Conservation (phyloP, 1,140 invertebrate species). For the Lysiphlebus fabarum region DNA sequence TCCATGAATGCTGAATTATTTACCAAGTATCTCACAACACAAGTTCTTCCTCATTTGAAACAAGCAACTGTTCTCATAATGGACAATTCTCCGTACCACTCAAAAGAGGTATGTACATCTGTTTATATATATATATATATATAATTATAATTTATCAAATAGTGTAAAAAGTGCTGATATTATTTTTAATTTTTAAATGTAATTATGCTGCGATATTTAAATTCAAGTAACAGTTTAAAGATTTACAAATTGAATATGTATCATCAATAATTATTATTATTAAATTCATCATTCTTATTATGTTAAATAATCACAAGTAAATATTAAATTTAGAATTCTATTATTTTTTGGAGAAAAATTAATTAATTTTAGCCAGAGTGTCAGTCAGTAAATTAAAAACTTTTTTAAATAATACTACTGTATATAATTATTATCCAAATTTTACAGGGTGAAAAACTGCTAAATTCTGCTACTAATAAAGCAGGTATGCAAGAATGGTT, state of each 20-base stretch:
- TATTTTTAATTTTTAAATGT: neutral
- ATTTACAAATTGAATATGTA: neutral
- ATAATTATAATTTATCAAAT: too few relatives aligned
- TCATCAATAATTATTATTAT: neutral
- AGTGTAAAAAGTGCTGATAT: neutral
- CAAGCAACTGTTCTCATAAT: neutral
- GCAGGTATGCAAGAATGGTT: neutral
- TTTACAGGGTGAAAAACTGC: neutral
- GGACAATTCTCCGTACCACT: constrained; percentile 1
- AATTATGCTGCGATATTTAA: neutral
- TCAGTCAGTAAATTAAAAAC: too few relatives aligned
- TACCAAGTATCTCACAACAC: neutral
- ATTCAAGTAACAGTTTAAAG: neutral
- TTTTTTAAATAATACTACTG: too few relatives aligned
- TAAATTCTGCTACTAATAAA: neutral
- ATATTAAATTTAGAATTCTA: too few relatives aligned
- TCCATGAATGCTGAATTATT: neutral
- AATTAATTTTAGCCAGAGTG: too few relatives aligned
- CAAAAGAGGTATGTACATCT: too few relatives aligned
- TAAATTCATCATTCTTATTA: too few relatives aligned
- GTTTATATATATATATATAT: too few relatives aligned
- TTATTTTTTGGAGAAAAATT: too few relatives aligned
- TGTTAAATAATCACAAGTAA: too few relatives aligned
- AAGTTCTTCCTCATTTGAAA: neutral
- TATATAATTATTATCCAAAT: neutral